Base-by-base conservation (phyloP, 2,797 vertebrate species). In the Pseudochaenichthys georgianus region DNA sequence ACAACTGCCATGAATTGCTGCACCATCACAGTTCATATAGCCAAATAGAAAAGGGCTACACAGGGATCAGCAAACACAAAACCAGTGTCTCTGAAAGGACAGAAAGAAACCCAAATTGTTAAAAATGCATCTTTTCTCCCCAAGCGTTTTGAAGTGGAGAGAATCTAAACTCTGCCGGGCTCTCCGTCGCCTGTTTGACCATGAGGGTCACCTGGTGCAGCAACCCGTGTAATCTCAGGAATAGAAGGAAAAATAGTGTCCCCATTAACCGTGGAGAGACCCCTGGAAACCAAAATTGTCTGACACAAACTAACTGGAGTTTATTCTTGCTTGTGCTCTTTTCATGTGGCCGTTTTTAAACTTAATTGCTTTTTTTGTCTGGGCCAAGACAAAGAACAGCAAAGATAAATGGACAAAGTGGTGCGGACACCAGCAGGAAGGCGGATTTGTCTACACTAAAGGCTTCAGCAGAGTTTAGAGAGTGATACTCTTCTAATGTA, bases 211-310 rank as follows among this genome's bases (percentile, higher is more conserved):
- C 85, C 88, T 89, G 92, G 93, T 91, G 94, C 94, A 96, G 94
- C 92, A 95, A 94, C 93, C 94, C 95, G 94, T 97, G 94, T 96
- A 97, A 98, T 97, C 95, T 95, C 85, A 86, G 82, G 83, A 94
- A 94, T 88, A 90, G 88, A 92, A 75, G 91, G 88, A 80, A 84
- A 92, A 93, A 91, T 86, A 79, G 82, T 67, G 69, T 90, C 80
- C 80, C 87, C 34, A 78, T 75, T 87, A 90, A 87, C 76, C 89
- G 80, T 89, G 87, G 85, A 90, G 84, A 87, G 87, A 90, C 89
- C 89, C 78, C 83, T 80, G 88, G 79, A 93, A 92, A 86, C 83
- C 79, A 84, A 93, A 91, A 92, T 87, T 75, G 86, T 89, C 89
- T 91, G 80, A 91, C 88, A 88, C 87, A 84, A 87, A 88, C 84